A percentile compares a stretch with the other conserved stretches of the same genome.
These are phyloP conservation scores for Cantharis lateralis DNA, from an alignment of 2,888 invertebrate species.

Conservation along the genomic window DNA sequence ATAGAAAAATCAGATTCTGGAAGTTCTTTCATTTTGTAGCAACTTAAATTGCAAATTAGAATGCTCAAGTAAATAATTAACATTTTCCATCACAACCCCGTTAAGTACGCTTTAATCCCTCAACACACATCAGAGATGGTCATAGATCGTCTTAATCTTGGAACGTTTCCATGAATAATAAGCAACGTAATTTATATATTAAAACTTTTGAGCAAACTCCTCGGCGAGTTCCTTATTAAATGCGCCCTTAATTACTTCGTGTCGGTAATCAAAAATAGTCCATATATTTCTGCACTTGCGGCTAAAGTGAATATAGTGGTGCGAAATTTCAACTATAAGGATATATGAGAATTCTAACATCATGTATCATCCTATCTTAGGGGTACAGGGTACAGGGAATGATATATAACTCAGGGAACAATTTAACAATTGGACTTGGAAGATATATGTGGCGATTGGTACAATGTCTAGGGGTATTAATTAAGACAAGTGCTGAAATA, in stretches of 20 bases:
- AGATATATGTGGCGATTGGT: slow-evolving; percentile 51
- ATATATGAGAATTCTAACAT: slow-evolving; percentile 33
- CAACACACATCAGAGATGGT: slow-evolving; percentile 48
- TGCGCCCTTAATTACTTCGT: slow-evolving; percentile 41
- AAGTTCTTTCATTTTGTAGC: not conserved
- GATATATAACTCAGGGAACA: slow-evolving; percentile 42
- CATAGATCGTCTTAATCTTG: slow-evolving; percentile 51
- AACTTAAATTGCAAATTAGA: slow-evolving; percentile 15
- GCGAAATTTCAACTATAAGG: slow-evolving; percentile 16
- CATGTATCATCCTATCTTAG: slow-evolving; percentile 41
- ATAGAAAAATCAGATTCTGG: slow-evolving; percentile 26
- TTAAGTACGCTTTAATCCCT: slow-evolving; percentile 30
- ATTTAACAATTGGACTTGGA: slow-evolving; percentile 48
- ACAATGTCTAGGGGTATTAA: slow-evolving; percentile 40
- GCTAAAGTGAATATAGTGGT: slow-evolving; percentile 6
- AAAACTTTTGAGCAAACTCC: not conserved
- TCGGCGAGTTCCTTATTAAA: slow-evolving; percentile 33
- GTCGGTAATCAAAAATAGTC: slow-evolving; percentile 7
- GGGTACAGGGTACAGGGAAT: slow-evolving; percentile 34
- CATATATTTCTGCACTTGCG: not conserved
- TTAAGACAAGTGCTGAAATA: slow-evolving; percentile 35
- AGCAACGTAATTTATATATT: not conserved
- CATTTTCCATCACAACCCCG: slow-evolving; percentile 20
- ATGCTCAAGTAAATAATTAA: slow-evolving; percentile 26
- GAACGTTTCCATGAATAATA: slow-evolving; percentile 51